A percentile compares a stretch with the other conserved stretches of the same genome.
Conservation (phyloP, 2,113 vertebrate genomes). For the Myotis davidii region DNA sequence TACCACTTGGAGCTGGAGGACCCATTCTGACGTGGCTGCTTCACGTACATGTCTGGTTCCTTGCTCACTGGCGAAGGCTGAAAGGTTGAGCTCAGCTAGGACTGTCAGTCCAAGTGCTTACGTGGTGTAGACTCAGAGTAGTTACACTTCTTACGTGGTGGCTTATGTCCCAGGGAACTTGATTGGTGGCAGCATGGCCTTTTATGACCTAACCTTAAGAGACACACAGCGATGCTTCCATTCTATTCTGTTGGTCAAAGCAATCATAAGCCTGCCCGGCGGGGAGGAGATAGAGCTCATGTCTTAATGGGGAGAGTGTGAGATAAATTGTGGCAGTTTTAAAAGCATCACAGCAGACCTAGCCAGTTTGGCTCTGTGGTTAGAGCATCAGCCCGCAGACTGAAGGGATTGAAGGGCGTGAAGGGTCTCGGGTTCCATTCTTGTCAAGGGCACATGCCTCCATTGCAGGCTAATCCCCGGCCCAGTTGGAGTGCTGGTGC, state of each 20-base stretch:
- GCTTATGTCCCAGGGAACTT: background rate
- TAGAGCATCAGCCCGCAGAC: too few relatives aligned
- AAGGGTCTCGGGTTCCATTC: too few relatives aligned
- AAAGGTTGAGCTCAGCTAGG: background rate
- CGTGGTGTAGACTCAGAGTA: background rate
- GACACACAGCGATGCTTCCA: accelerated
- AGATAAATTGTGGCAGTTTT: background rate
- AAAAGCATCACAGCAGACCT: background rate
- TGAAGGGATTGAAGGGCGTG: too few relatives aligned
- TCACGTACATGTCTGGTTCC: background rate
- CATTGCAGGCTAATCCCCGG: too few relatives aligned
- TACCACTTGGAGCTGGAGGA: background rate
- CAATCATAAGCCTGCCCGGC: background rate
- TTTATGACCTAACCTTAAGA: background rate
- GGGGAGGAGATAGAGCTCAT: too few relatives aligned
- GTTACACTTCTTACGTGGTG: background rate
- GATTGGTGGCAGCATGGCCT: background rate
- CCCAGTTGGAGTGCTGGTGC: too few relatives aligned
- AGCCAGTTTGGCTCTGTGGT: too few relatives aligned
- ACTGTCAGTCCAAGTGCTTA: background rate
- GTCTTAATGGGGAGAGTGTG: background rate
- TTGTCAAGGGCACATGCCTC: too few relatives aligned
- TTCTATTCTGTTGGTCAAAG: background rate
- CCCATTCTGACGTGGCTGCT: background rate
- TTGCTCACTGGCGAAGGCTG: background rate